Base-by-base conservation (phyloP, 2,113 vertebrate species). In the Synchiropus splendidus region DNA sequence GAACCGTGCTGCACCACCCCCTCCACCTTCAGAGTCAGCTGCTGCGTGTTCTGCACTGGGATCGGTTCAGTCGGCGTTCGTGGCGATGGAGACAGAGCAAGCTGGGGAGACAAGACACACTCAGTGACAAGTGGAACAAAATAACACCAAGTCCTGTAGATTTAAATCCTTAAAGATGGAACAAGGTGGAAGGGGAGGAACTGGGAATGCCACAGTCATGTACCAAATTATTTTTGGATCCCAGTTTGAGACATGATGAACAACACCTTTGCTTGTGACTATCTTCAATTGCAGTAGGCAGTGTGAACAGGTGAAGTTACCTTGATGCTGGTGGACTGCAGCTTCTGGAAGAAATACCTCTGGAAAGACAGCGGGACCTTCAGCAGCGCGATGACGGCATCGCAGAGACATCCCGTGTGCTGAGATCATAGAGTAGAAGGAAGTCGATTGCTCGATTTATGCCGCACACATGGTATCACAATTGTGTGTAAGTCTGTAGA, bases 261-360 rank as follows among this genome's bases (percentile, higher is more conserved):
- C n/a, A n/a, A n/a, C n/a, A n/a, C n/a, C n/a, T n/a, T n/a, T n/a
- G n/a, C n/a, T n/a, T n/a, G n/a, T n/a, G n/a, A n/a, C n/a, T n/a
- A n/a, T n/a, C n/a, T n/a, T n/a, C n/a, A n/a, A n/a, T n/a, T n/a
- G n/a, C 21, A 27, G 4, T 5, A 27, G 4, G 8, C 4, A 8
- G 21, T 27, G 21, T 8, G 8, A 27, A 27, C 21, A 54, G n/a
- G 31, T 4, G 6, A 27, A 10, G 67, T 74, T 78, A 90, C 95
- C 88, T 99, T 99, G 51, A 99, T 97, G 65, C 95, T 99, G 51
- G 94, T 99, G 35, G 95, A 95, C 44, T 99, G 95, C 17, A 97
- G 85, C 74, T 97, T 99, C 59, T 99, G 95, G 77, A 99, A 99
- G 43, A 98, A 99, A 59, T 98, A 95, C 48, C 95, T 92, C 77